These are phyloP conservation scores for Arion vulgaris DNA, from an alignment of 1,140 invertebrate species.

Conservation along the genomic window DNA sequence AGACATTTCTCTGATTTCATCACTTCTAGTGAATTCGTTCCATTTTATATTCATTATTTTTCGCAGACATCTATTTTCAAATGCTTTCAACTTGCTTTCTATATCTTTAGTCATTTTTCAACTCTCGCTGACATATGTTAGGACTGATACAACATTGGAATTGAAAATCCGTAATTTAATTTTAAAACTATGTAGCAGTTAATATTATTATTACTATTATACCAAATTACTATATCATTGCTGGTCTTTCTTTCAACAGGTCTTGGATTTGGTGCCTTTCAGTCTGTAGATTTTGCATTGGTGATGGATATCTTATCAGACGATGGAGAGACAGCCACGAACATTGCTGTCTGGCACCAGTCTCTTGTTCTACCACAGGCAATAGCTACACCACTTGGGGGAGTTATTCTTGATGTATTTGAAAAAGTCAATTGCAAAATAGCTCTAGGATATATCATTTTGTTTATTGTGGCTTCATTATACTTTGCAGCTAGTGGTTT, in stretches of 20 bases:
- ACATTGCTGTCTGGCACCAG: slow-evolving; percentile 71
- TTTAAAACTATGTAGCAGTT: no score
- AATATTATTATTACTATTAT: no score
- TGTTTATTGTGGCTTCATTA: slow-evolving; percentile 64
- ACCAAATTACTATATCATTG: no score
- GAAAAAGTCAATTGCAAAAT: slow-evolving; percentile 67
- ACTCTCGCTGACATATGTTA: no score
- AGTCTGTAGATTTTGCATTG: slow-evolving; percentile 70
- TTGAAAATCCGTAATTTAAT: no score
- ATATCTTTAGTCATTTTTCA: no score
- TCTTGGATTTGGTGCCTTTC: slow-evolving; percentile 69
- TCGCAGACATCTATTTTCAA: no score
- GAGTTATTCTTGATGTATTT: slow-evolving; percentile 67
- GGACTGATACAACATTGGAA: no score
- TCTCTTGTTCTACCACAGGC: slow-evolving; percentile 69
- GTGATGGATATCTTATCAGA: slow-evolving; percentile 70
- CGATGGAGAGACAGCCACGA: slow-evolving; percentile 67
- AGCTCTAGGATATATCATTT: slow-evolving; percentile 69
- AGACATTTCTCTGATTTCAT: no score
- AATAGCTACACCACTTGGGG: slow-evolving; percentile 68
- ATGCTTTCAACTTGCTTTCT: no score
- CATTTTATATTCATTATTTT: no score
- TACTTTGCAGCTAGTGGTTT: slow-evolving; percentile 68
- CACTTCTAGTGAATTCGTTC: no score
- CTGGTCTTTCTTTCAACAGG: slow-evolving; percentile 58